These are phyloP conservation scores for Ginglymostoma cirratum DNA, from an alignment of 2,113 vertebrate species.

Conservation along the genomic window DNA sequence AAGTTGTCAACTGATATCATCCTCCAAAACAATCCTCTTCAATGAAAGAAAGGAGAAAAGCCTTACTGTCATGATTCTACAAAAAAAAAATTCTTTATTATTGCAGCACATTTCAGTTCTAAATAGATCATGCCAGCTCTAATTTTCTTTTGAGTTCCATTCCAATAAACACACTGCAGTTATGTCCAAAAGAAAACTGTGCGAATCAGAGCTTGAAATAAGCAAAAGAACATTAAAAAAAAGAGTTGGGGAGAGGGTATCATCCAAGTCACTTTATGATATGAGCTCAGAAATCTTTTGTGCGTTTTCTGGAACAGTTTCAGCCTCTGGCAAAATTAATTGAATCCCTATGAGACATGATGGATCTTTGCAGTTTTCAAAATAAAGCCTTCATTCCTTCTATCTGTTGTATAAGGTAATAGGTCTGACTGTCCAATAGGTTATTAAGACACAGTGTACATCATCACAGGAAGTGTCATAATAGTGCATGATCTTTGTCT, in stretches of 20 bases:
- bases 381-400: not conserved
- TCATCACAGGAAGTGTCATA: too few relatives aligned
- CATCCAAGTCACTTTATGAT: not conserved
- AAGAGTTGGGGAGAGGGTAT: not conserved
- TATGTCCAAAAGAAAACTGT: not conserved
- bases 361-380: not conserved
- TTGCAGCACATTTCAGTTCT: not conserved
- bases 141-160: not conserved
- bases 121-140: not conserved
- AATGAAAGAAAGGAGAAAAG: not conserved
- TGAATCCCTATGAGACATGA: not conserved
- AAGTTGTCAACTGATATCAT: constrained; percentile 53
- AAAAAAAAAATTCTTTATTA: not conserved
- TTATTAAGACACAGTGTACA: too few relatives aligned
- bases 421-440: too few relatives aligned
- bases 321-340: not conserved
- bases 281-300: not conserved
- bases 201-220: not conserved
- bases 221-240: not conserved
- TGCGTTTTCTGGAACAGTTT: not conserved
- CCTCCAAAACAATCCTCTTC: constrained; percentile 56
- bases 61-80: not conserved
- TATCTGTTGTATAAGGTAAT: too few relatives aligned
- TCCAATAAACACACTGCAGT: not conserved
- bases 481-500: too few relatives aligned